Conservation (phyloP, 2,113 vertebrate species). For the Rhagologus leucostigma region DNA sequence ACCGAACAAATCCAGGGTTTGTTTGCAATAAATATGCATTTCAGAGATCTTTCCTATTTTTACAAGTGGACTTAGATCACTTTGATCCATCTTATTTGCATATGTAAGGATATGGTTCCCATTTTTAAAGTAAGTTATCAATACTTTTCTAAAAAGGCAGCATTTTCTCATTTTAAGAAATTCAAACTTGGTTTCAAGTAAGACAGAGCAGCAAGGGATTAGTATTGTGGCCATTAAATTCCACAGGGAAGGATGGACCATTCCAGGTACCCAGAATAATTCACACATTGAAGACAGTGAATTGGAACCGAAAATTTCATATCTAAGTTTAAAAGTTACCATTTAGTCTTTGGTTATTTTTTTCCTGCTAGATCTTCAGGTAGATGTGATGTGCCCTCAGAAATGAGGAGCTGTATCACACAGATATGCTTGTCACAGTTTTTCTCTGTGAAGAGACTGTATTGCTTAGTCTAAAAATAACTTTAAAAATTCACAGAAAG, state of each 20-base stretch:
- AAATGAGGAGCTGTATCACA: constrained; percentile 21
- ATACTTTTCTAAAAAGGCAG: background rate
- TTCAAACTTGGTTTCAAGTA: background rate
- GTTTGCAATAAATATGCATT: background rate
- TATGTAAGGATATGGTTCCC: background rate
- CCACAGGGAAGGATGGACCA: background rate
- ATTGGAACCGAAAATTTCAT: background rate
- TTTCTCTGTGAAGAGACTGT: constrained; percentile 9
- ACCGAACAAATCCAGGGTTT: background rate
- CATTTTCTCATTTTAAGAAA: background rate
- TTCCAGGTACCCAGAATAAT: background rate
- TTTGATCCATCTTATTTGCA: background rate
- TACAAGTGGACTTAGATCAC: background rate
- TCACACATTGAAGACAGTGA: background rate
- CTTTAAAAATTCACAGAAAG: constrained; percentile 58
- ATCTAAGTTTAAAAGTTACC: background rate
- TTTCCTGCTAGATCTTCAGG: background rate
- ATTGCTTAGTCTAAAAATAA: constrained; percentile 50
- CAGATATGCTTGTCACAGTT: constrained; percentile 29
- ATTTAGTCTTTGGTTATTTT: background rate
- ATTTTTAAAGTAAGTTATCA: background rate
- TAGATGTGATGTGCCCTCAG: background rate
- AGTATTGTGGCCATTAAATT: background rate
- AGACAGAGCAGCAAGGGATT: background rate
- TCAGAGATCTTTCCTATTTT: background rate